phyloP scores from a whole-genome alignment of 2,888 invertebrate species.

The Cephus nigrinus region DNA sequence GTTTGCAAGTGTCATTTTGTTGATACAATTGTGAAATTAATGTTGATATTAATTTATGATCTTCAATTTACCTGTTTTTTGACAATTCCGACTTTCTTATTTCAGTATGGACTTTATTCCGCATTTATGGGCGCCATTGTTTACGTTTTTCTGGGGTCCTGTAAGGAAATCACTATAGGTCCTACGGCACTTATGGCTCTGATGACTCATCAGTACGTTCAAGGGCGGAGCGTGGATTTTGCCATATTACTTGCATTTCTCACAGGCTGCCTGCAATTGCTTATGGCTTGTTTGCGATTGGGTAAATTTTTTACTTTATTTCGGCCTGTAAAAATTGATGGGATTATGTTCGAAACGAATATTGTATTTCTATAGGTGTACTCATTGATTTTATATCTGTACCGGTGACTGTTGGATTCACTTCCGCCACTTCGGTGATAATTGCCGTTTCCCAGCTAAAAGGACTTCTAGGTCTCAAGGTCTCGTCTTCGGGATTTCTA shows the following conservation, averaged over 20 bases:
- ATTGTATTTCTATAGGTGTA: slow-evolving; percentile 73
- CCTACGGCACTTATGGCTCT: slow-evolving; percentile 95
- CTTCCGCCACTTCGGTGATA: slow-evolving; percentile 91
- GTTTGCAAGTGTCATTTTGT: too few species aligned
- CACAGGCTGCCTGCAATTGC: slow-evolving; percentile 82
- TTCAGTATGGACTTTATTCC: slow-evolving; percentile 93
- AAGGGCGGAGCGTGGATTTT: slow-evolving; percentile 79
- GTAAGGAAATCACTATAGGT: slow-evolving; percentile 87
- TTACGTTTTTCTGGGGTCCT: slow-evolving; percentile 90
- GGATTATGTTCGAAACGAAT: background rate
- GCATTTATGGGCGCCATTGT: slow-evolving; percentile 94
- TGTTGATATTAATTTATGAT: too few species aligned
- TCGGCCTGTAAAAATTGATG: slow-evolving; percentile 11
- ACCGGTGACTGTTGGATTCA: slow-evolving; percentile 90
- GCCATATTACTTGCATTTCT: slow-evolving; percentile 86
- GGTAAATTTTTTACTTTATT: slow-evolving; percentile 69
- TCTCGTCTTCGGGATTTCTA: slow-evolving; percentile 80
- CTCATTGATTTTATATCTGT: slow-evolving; percentile 90
- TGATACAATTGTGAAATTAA: too few species aligned
- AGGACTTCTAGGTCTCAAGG: slow-evolving; percentile 77
- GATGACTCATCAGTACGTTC: slow-evolving; percentile 86
- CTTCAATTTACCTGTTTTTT: background rate
- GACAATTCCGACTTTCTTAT: slow-evolving; percentile 33
- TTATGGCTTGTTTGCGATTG: slow-evolving; percentile 85
- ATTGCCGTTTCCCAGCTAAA: slow-evolving; percentile 89